Conservation (phyloP, 2,113 vertebrate species). For the Bambusicola thoracicus region DNA sequence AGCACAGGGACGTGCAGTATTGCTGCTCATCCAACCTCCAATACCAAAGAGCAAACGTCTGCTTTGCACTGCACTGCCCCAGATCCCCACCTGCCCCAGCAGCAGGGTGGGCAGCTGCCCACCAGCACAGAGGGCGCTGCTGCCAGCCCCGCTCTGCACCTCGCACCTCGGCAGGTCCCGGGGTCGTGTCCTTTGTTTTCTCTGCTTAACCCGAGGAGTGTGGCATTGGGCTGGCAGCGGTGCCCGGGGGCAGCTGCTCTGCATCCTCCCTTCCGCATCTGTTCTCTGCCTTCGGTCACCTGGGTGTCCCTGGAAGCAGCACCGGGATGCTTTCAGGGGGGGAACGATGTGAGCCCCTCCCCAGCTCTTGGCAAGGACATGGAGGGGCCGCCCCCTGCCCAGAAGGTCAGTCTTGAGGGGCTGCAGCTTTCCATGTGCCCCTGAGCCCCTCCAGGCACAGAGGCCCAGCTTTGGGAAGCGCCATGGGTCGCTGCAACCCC, state of each 20-base stretch:
- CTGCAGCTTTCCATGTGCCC: neutral
- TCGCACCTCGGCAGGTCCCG: neutral
- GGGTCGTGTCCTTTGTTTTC: neutral
- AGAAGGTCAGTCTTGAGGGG: neutral
- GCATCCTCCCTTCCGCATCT: neutral
- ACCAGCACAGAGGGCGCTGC: neutral
- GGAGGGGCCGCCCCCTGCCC: neutral
- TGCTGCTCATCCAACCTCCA: neutral
- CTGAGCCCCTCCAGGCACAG: neutral
- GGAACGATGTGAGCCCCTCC: neutral
- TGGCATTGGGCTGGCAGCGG: neutral
- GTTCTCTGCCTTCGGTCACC: neutral
- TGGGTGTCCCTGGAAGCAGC: neutral
- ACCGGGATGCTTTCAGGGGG: neutral
- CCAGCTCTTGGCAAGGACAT: neutral
- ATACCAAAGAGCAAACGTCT: conserved; percentile 56
- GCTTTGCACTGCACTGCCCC: conserved; percentile 35
- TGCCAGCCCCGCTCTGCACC: neutral
- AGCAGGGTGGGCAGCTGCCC: neutral
- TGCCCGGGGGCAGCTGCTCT: neutral
- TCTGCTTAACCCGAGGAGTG: neutral
- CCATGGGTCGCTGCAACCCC: accelerated
- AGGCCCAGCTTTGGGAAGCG: neutral
- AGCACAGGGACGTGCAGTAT: neutral
- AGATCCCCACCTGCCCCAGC: neutral